These are phyloP conservation scores for Fulmarus glacialis DNA, from an alignment of 2,113 vertebrate species.

Conservation along the genomic window DNA sequence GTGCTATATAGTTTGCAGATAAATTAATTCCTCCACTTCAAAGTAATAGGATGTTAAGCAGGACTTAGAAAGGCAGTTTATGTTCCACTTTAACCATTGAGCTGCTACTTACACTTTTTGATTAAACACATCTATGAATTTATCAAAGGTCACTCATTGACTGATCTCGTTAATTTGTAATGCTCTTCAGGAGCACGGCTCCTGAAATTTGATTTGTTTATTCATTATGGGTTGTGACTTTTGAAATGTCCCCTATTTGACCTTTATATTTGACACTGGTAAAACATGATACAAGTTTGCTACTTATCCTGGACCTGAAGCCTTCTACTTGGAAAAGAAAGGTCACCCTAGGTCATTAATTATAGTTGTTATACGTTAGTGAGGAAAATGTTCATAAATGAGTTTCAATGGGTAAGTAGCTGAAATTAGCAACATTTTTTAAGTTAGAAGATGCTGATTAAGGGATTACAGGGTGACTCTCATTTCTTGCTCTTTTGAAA, in stretches of 20 bases:
- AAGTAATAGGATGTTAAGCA: background rate
- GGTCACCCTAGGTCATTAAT: background rate
- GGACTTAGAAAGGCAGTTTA: background rate
- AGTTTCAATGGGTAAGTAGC: background rate
- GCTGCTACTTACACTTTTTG: background rate
- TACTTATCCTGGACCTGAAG: background rate
- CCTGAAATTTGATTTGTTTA: background rate
- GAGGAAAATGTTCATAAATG: background rate
- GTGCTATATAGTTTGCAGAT: background rate
- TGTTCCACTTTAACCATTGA: background rate
- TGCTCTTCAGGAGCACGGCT: background rate
- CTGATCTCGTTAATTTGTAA: background rate
- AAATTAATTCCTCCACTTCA: background rate
- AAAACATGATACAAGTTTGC: background rate
- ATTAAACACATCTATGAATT: background rate
- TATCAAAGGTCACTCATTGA: background rate
- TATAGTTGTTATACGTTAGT: background rate
- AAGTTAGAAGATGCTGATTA: background rate
- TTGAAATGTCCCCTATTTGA: background rate
- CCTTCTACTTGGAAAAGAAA: background rate
- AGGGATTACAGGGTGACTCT: background rate
- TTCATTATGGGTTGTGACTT: background rate
- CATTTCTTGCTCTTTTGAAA: background rate
- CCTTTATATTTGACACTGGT: background rate
- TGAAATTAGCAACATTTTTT: background rate